These are phyloP conservation scores for Hydropotes inermis DNA, from an alignment of 2,113 vertebrate genomes.

Conservation along the genomic window DNA sequence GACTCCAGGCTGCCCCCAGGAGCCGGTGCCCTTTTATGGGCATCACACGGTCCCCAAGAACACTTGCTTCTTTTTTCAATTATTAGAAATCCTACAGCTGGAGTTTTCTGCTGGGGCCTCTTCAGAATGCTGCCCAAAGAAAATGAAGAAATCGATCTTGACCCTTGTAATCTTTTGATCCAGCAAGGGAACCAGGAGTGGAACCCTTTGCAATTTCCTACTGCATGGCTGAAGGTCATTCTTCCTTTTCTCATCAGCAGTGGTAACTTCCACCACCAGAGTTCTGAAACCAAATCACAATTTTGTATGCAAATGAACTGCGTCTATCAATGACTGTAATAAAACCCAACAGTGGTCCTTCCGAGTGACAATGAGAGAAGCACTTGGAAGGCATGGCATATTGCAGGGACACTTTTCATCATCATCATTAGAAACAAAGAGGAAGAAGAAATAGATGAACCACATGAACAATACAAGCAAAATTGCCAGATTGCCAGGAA, in stretches of 20 bases:
- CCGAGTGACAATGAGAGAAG: not conserved
- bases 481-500: slow-evolving; percentile 21
- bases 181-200: not conserved
- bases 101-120: not conserved
- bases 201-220: not conserved
- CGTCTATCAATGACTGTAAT: not conserved
- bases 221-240: not conserved
- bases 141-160: slow-evolving; percentile 7
- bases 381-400: not conserved
- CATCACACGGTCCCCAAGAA: not conserved
- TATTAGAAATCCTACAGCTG: not conserved
- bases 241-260: not conserved
- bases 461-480: not conserved
- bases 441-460: not conserved
- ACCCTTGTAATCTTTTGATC: slow-evolving; percentile 8
- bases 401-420: not conserved
- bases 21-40: not conserved
- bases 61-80: not conserved
- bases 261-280: not conserved
- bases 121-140: not conserved
- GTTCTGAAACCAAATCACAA: not conserved
- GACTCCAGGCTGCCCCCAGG: not conserved
- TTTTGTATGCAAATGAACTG: not conserved
- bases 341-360: not conserved
- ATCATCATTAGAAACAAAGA: slow-evolving; percentile 3